Percentiles rank a stretch among this genome's conserved stretches.
These are phyloP conservation scores for Lepus europaeus DNA, from an alignment of 2,113 vertebrate genomes.

Conservation along the genomic window DNA sequence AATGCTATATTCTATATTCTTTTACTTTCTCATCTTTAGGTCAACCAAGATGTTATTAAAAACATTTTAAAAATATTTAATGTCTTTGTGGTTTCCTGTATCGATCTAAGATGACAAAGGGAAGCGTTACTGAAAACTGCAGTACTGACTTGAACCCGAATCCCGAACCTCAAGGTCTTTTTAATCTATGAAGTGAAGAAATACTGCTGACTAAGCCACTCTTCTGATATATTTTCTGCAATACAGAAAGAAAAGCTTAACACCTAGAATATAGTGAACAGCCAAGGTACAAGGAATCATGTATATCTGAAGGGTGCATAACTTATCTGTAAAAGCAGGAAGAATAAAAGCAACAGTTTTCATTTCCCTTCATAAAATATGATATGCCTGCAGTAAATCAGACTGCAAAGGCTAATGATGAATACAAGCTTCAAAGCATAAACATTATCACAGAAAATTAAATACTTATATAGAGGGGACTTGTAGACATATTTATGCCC, in stretches of 20 bases:
- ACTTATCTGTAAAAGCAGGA: background rate
- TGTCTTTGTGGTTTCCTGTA: slow-evolving; percentile 18
- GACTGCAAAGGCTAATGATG: slow-evolving; percentile 42
- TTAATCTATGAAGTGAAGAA: background rate
- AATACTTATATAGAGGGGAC: background rate
- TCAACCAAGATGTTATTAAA: slow-evolving; percentile 6
- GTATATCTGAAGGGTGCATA: background rate
- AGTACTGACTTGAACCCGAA: background rate
- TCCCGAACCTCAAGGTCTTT: background rate
- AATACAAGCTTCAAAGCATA: slow-evolving; percentile 39
- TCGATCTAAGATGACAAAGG: slow-evolving; percentile 11
- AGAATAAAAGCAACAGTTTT: background rate
- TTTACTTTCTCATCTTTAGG: background rate
- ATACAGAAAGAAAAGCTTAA: background rate
- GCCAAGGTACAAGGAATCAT: background rate
- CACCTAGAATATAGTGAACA: background rate
- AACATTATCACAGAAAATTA: slow-evolving; percentile 50
- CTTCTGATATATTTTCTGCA: background rate
- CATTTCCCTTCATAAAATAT: slow-evolving; percentile 56
- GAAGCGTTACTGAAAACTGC: background rate
- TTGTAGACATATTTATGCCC: background rate
- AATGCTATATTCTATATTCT: background rate
- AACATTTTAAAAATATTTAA: slow-evolving; percentile 12
- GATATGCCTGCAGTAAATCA: slow-evolving; percentile 41
- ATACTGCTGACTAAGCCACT: background rate